A percentile compares a stretch with the other conserved stretches of the same genome.
Conservation (phyloP, 2,888 invertebrate species). For the Druceiella hillmani region DNA sequence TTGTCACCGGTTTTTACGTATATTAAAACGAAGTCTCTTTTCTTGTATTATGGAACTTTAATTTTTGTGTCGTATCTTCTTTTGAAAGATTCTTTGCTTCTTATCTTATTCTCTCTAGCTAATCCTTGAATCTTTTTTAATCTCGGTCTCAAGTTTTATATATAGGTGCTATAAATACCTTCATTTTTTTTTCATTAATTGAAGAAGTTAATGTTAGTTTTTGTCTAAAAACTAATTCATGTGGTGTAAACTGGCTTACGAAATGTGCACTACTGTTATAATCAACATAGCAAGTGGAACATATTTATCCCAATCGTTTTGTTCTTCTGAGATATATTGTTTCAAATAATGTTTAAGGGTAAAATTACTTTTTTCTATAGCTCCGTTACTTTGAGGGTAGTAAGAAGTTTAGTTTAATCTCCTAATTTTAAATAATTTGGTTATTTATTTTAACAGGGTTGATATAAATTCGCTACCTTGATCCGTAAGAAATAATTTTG, state of each 20-base stretch:
- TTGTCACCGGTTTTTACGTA: conserved; percentile 14
- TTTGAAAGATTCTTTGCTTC: conserved; percentile 23
- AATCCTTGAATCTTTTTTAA: conserved; percentile 18
- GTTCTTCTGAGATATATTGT: conserved; percentile 24
- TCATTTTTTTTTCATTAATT: conserved; percentile 16
- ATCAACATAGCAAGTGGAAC: conserved; percentile 27
- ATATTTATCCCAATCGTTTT: conserved; percentile 28
- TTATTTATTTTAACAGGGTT: conserved; percentile 26
- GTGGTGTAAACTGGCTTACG: conserved; percentile 27
- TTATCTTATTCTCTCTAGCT: conserved; percentile 22
- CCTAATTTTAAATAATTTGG: conserved; percentile 26
- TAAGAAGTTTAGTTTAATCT: conserved; percentile 24
- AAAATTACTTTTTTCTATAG: conserved; percentile 25
- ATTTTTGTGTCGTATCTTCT: conserved; percentile 10
- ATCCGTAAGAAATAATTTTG: conserved; percentile 27
- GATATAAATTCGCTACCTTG: conserved; percentile 31
- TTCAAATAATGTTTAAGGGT: conserved; percentile 26
- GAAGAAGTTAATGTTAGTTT: conserved; percentile 24
- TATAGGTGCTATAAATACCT: conserved; percentile 23
- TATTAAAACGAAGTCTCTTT: conserved; percentile 17
- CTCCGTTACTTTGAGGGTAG: conserved; percentile 27
- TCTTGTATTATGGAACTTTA: conserved; percentile 12
- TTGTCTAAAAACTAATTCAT: conserved; percentile 28
- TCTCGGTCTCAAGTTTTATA: conserved; percentile 20
- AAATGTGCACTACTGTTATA: conserved; percentile 28